Base-by-base conservation (phyloP, 1,140 invertebrate genomes). In the Panulirus ornatus region DNA sequence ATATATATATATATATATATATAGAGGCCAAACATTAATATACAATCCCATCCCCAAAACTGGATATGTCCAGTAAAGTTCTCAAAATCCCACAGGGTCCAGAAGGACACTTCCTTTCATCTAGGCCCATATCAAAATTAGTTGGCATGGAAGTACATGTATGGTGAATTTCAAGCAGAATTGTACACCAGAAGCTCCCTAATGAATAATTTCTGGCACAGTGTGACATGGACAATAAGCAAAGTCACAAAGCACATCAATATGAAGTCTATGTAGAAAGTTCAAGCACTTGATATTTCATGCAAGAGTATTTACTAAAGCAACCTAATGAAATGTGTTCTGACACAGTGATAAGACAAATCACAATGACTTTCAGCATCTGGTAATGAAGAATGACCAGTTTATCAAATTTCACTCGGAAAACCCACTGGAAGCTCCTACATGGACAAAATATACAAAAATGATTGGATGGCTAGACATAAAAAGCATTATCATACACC, bases 91-190 rank as follows among this genome's bases (percentile, higher is more conserved):
- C 58, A 66, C 58, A 30, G 27, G 58, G 58, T 66, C 58, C 58
- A 66, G 30, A 66, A 58, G n/a, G 58, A 66, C n/a, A n/a, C 58
- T 66, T 66, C 27, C 27, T 66, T 66, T 27, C 58, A 66, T 66
- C 58, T 30, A 66, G 58, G 58, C 58, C 58, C 58, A 66, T 66
- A 66, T 66, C 58, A 66, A 66, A 66, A 66, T 66, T 66, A 66
- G 58, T 66, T 66, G 58, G 58, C 58, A 75, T 75, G 71, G 36
- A 38, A 75, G 71, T 38, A 75, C 40, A 75, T 19, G 40, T 42
- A 40, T 75, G 36, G 71, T 40, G 40, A 75, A 42, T 38, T 75
- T 75, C 71, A 75, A 42, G 71, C 36, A 75, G 71, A 75, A 75
- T 34, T 38, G 71, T 75, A 75, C 71, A 75, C 36, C 36, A 19